These are phyloP conservation scores for Acleris sparsana DNA, from an alignment of 2,888 invertebrate species.

Conservation along the genomic window DNA sequence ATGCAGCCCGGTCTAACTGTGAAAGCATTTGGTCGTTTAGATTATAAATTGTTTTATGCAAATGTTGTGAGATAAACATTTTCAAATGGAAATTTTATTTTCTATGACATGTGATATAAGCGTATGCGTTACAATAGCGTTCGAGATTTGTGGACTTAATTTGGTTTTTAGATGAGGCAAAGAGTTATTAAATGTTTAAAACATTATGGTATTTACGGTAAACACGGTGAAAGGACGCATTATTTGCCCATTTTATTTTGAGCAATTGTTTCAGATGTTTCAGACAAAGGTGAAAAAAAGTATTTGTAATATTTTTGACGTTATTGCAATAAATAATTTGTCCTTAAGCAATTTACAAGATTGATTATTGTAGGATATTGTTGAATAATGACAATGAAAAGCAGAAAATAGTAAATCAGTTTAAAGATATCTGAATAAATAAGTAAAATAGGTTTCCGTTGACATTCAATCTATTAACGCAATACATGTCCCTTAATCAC, in stretches of 20 bases:
- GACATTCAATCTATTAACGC: too few species aligned
- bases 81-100: conserved; percentile 36
- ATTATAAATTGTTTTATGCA: conserved; percentile 38
- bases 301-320: too few species aligned
- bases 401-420: too few species aligned
- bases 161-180: conserved; percentile 32
- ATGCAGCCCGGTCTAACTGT: conserved; percentile 34
- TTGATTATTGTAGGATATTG: too few species aligned
- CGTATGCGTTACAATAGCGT: conserved; percentile 32
- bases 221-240: background rate
- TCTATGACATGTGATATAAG: conserved; percentile 37
- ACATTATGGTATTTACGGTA: conserved; percentile 1
- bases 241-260: background rate
- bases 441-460: too few species aligned
- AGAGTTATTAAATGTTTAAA: conserved; percentile 16
- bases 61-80: conserved; percentile 35
- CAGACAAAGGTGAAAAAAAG: too few species aligned
- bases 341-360: too few species aligned
- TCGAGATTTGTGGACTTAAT: conserved; percentile 24
- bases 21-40: conserved; percentile 36
- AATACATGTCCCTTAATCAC: too few species aligned
- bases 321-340: too few species aligned
- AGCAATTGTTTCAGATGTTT: background rate
- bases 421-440: too few species aligned
- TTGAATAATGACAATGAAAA: too few species aligned